Evolutionary conservation across 2,888 invertebrate genomes (phyloP), one percentile per base, ranked within the genome.

Genomic region (Caenorhabditis zanzibari): DNA sequence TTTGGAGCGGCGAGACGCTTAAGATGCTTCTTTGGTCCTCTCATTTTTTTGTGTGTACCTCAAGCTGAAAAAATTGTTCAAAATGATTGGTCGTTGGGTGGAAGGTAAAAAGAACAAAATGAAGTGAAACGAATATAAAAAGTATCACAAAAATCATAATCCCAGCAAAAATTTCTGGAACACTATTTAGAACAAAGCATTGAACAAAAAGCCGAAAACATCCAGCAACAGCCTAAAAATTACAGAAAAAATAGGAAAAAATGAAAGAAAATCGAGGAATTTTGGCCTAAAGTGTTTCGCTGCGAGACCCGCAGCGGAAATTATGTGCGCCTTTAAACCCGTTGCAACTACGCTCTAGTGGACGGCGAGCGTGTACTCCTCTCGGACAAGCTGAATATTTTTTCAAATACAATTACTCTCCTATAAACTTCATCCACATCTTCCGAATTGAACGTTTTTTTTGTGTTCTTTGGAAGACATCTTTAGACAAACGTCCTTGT

Each of bases 11-110:
- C 96, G 93, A 99, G 95, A 94, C 99, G 97, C 95, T 99, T 99
- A 95, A 99, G 95, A 94, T 98, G 98, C 95, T 98, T 98, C 94
- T 97, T 98, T 61, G 97, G 98, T 94, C 99, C 99, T 94, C 98
- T 97, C 97, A 92, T 92, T 76, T 82, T 81, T 83, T 14, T 73
- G 59, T 84, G 69, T 68, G 74, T 81, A 84, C 77, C 79, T 64
- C 84, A 81, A 81, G 84, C 84, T 81, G 81, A 68, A 84, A 77
- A 64, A 52, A 47, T n/a, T n/a, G n/a, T n/a, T n/a, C n/a, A n/a
- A 22, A 14, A 9, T 10, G 1, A n/a, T n/a, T n/a, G n/a, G n/a
- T n/a, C n/a, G n/a, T n/a, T n/a, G n/a, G n/a, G n/a, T 59, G 19
- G 44, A 26, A 32, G 68, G 2, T 28, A 64, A 5, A 16, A 63